Percentiles rank a stretch among this genome's conserved stretches.
Conservation (phyloP, 2,113 vertebrate genomes). For the Noctilio leporinus region DNA sequence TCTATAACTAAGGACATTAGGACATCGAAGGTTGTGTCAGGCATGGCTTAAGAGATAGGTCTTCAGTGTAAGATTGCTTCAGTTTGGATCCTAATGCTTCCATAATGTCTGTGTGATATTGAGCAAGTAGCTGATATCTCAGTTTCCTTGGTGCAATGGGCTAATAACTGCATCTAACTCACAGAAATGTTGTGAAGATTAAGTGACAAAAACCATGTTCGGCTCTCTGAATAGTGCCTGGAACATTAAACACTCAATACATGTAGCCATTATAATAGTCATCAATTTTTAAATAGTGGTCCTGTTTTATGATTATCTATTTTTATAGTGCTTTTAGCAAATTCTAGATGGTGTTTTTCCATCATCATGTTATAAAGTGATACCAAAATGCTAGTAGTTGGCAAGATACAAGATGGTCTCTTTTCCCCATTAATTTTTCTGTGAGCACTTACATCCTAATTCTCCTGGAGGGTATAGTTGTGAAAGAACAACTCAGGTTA, state of each 20-base stretch:
- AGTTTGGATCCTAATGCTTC: not conserved
- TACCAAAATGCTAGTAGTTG: not conserved
- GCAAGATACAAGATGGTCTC: not conserved
- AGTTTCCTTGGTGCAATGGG: not conserved
- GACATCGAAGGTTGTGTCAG: not conserved
- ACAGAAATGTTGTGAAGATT: not conserved
- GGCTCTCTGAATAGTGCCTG: not conserved
- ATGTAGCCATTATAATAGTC: not conserved
- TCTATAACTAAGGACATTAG: not conserved
- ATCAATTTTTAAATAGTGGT: not conserved
- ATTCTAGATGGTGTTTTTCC: not conserved
- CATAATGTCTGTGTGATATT: not conserved
- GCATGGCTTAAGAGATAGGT: not conserved
- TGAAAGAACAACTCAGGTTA: constrained; percentile 36
- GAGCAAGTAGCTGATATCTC: not conserved
- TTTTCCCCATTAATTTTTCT: not conserved
- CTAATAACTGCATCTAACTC: not conserved
- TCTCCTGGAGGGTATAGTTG: not conserved
- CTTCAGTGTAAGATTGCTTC: not conserved
- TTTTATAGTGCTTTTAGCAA: not conserved
- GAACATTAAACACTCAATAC: not conserved
- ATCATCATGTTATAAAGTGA: not conserved
- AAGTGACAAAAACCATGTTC: not conserved
- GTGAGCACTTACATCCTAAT: constrained; percentile 28
- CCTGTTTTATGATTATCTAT: not conserved